Base-by-base conservation (phyloP, 2,888 invertebrate genomes). In the Orthosia cruda region DNA sequence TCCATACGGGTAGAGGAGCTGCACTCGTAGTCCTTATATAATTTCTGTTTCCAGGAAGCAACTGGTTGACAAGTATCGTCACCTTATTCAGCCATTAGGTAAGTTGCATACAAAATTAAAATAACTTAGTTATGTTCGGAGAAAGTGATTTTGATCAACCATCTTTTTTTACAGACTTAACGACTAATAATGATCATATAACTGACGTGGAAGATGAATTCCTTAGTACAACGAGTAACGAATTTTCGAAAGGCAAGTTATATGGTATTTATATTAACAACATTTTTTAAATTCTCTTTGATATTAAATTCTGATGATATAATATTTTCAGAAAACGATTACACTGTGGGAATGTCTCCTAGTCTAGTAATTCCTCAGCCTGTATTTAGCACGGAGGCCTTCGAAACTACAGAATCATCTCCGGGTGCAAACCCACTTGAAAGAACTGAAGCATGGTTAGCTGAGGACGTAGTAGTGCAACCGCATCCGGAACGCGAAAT, bases 1-100 rank as follows among this genome's bases (percentile, higher is more conserved):
- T 40, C 40, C 40, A 40, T 9, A 40, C 1, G 40, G 40, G 40
- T 40, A 40, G 7, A 40, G 9, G 40, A 40, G 40, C 40, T 40
- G 1, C 9, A 1, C 40, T 9, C 40, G 40, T 40, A 40, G 40
- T 40, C 40, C 40, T 40, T 40, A 40, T 40, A 40, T 61, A 45
- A 1, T 61, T 61, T 55, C 2, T 40, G 18, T 83, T 94, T 93
- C 80, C 91, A 96, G 96, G 64, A 89, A 88, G 15, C 85, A 89
- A 85, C 92, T 95, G 71, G 88, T 95, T 59, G 85, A 92, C 50
- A 94, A 93, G 78, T 96, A 95, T 86, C 86, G 86, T 32, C 86
- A 93, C 84, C 88, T 95, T 61, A 84, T 93, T 55, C 77, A 87
- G 54, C 72, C 89, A 59, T 23, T 89, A 84, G 94, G 95, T 95